These are phyloP conservation scores for Ariopsis seemanni DNA, from an alignment of 2,113 vertebrate species.

Conservation along the genomic window DNA sequence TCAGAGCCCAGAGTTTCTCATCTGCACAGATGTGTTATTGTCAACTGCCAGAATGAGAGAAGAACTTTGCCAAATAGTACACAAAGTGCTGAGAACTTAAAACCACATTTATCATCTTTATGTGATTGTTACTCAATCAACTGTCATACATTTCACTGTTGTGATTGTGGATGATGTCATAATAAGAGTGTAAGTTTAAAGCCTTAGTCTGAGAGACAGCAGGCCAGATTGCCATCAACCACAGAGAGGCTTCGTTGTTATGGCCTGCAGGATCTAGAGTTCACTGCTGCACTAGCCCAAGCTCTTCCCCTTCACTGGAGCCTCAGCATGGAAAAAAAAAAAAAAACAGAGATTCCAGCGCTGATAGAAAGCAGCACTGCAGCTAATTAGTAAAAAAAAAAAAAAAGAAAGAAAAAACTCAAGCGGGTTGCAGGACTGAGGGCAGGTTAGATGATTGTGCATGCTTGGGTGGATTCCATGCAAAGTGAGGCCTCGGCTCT, in stretches of 20 bases:
- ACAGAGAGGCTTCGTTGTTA: background rate
- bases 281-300: background rate
- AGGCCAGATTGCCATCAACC: background rate
- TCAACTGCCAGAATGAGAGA: background rate
- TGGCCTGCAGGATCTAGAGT: slow-evolving; percentile 10
- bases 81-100: background rate
- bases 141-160: background rate
- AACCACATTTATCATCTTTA: background rate
- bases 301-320: background rate
- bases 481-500: slow-evolving; percentile 37
- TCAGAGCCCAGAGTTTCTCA: background rate
- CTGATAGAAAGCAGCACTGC: slow-evolving; percentile 34
- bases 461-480: slow-evolving; percentile 25
- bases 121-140: background rate
- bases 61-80: background rate
- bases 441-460: slow-evolving; percentile 33
- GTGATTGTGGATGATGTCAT: slow-evolving; percentile 2
- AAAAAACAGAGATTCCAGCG: background rate
- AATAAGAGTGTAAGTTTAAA: background rate
- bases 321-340: slow-evolving; percentile 13
- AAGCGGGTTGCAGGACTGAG: background rate
- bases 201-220: background rate
- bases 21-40: background rate
- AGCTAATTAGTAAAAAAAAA: slow-evolving; percentile 38
- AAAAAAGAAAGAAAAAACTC: slow-evolving; percentile 4